Percentiles rank a stretch among this genome's conserved stretches.
These are phyloP conservation scores for Poeciliopsis retropinna DNA, from an alignment of 2,113 vertebrate genomes.

Conservation along the genomic window DNA sequence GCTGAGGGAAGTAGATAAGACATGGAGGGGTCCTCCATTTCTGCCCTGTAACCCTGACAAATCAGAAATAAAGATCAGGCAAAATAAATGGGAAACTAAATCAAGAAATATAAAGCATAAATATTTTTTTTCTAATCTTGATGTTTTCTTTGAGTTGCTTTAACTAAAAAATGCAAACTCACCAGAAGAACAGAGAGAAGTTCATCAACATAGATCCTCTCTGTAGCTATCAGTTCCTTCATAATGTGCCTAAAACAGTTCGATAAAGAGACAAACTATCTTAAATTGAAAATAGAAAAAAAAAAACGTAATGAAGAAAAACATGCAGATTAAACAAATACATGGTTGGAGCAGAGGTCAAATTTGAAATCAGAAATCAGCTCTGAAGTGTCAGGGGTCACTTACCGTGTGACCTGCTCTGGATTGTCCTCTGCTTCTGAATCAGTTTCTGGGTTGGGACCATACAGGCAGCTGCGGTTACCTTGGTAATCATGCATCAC, in stretches of 20 bases:
- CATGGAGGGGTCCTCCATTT: slow-evolving; percentile 95
- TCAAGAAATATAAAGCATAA: background rate
- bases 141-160: background rate
- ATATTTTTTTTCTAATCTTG: background rate
- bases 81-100: background rate
- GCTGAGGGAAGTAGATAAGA: slow-evolving; percentile 85
- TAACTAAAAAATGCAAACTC: slow-evolving; percentile 48
- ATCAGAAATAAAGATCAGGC: background rate
- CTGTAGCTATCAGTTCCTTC: slow-evolving; percentile 91
- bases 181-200: slow-evolving; percentile 91
- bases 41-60: slow-evolving; percentile 91
- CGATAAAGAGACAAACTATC: background rate
- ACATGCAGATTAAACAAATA: background rate
- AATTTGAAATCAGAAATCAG: background rate
- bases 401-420: slow-evolving; percentile 87
- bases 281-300: background rate
- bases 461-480: slow-evolving; percentile 81
- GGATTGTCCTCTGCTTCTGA: slow-evolving; percentile 86
- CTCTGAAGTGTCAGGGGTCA: background rate
- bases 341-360: background rate
- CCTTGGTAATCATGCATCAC: slow-evolving; percentile 91
- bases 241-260: slow-evolving; percentile 84
- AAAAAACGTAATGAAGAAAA: background rate
- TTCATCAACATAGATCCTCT: slow-evolving; percentile 90
- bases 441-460: slow-evolving; percentile 65